Evolutionary conservation across 2,797 vertebrate species (phyloP).

Genomic region (Gambusia yucatana): DNA sequence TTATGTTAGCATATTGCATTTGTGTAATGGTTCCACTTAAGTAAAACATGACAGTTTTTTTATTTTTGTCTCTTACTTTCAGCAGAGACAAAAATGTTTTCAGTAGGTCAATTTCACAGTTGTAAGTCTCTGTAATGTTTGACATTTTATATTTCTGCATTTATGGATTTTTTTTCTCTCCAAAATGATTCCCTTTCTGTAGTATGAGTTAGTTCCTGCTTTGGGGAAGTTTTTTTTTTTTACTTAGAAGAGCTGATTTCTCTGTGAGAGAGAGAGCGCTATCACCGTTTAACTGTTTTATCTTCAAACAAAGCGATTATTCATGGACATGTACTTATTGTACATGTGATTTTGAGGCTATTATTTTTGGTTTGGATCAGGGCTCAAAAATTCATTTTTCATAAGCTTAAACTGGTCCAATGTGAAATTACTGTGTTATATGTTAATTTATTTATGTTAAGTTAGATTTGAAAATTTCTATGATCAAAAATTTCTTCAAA

Average conservation of each 20-base stretch:
- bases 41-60: slow-evolving; percentile 30
- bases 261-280: too few species aligned
- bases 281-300: too few species aligned
- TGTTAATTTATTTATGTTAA: neutral
- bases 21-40: slow-evolving; percentile 21
- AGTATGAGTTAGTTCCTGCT: neutral
- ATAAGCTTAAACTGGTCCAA: neutral
- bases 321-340: too few species aligned
- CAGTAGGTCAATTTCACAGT: neutral
- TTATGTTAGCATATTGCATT: slow-evolving; percentile 17
- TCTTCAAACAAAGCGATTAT: too few species aligned
- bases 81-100: neutral
- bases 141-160: neutral
- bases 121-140: neutral
- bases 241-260: too few species aligned
- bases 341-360: neutral
- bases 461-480: neutral
- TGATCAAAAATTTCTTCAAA: neutral
- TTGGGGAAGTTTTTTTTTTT: neutral
- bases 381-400: neutral
- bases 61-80: slow-evolving; percentile 9
- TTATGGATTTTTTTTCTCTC: neutral
- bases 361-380: neutral
- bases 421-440: neutral
- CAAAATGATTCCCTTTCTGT: neutral